A percentile compares a stretch with the other conserved stretches of the same genome.
These are phyloP conservation scores for Otocyon megalotis DNA, from an alignment of 2,113 vertebrate species.

Conservation along the genomic window DNA sequence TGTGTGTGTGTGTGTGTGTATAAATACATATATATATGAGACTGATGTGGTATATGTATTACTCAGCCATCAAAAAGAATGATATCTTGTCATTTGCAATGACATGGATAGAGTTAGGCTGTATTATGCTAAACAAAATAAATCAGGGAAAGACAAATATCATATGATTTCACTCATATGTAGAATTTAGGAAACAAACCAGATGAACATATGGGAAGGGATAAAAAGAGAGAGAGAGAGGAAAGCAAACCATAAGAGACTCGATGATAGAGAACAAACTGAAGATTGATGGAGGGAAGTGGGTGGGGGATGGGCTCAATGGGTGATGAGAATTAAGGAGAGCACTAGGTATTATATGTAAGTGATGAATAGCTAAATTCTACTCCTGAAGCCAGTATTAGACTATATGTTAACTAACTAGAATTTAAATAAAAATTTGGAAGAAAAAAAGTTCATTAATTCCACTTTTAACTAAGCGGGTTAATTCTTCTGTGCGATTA, in stretches of 20 bases:
- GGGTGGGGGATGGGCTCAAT: not conserved
- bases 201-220: not conserved
- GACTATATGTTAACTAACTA: not conserved
- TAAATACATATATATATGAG: too few species aligned
- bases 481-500: not conserved
- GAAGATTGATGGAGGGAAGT: not conserved
- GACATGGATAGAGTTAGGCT: not conserved
- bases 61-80: not conserved
- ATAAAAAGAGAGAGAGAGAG: not conserved
- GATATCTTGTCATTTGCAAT: not conserved
- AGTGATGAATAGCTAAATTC: not conserved
- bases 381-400: not conserved
- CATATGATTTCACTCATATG: not conserved
- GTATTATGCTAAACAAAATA: not conserved
- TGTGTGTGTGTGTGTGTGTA: too few species aligned
- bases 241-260: not conserved
- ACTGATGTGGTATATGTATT: not conserved
- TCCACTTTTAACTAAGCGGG: not conserved
- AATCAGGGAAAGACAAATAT: not conserved
- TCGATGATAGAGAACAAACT: not conserved
- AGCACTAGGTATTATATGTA: not conserved
- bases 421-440: not conserved
- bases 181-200: not conserved
- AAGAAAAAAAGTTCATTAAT: not conserved
- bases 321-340: not conserved